Conservation (phyloP, 2,888 invertebrate genomes). For the Altica lythri region DNA sequence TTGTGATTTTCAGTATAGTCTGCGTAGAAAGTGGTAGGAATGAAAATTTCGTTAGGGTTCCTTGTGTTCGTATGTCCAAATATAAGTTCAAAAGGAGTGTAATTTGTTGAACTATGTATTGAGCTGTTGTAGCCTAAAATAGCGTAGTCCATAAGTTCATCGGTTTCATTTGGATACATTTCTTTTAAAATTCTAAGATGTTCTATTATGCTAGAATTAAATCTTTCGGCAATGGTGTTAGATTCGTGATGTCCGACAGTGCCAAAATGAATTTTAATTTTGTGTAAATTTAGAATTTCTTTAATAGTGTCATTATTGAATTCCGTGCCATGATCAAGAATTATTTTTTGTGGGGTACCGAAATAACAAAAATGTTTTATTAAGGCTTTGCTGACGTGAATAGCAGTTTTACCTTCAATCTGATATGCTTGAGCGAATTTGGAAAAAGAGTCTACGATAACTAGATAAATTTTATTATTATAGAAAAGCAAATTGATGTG, state of each 20-base stretch:
- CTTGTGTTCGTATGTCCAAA: too few species aligned
- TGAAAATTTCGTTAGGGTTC: conserved; percentile 24
- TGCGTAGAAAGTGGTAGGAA: conserved; percentile 19
- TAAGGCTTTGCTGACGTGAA: too few species aligned
- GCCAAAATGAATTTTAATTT: conserved; percentile 27
- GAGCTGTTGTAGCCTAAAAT: conserved; percentile 15
- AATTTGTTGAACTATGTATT: conserved; percentile 17
- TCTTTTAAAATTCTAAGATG: too few species aligned
- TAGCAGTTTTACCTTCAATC: too few species aligned
- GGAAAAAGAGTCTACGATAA: conserved; percentile 2
- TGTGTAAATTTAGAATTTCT: conserved; percentile 23
- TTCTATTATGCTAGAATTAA: too few species aligned
- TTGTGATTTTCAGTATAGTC: conserved; percentile 27
- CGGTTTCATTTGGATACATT: too few species aligned
- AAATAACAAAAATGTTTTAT: too few species aligned
- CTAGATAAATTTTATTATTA: neutral
- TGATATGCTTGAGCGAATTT: too few species aligned
- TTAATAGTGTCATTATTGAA: too few species aligned
- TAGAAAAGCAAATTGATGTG: neutral
- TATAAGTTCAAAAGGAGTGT: too few species aligned
- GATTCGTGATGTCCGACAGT: conserved; percentile 24
- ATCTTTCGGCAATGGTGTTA: conserved; percentile 21
- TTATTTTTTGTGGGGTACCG: too few species aligned
- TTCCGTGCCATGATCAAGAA: conserved; percentile 17
- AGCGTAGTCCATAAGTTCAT: too few species aligned